Base-by-base conservation (phyloP, 2,888 invertebrate species). In the Leptopilina myrica region DNA sequence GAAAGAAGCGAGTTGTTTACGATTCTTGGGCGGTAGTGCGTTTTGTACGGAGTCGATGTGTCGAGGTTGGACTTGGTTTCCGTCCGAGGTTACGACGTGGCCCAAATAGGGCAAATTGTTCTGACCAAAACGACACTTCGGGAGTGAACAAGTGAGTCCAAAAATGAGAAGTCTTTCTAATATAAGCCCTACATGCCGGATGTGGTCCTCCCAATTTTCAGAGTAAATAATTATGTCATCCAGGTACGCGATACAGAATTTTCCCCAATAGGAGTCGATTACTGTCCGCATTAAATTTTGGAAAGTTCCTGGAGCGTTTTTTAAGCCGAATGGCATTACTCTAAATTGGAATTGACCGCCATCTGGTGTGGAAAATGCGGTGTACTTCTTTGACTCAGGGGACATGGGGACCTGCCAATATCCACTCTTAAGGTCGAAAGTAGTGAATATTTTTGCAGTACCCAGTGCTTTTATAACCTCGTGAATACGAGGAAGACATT, bases 331-430 rank as follows among this genome's bases (percentile, higher is more conserved):
- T 7, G 87, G 86, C 87, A 87, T 88, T 0, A 87, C 86, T 2
- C 81, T 78, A 73, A 88, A 89, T 66, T 88, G 86, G 77, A 84
- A 89, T 5, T 82, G 80, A 0, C 85, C 85, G 5, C 87, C 85
- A 20, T 65, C 65, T 4, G 65, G 43, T 12, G n/a, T 6, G 0
- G 43, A 40, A 14, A 65, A 43, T 0, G 43, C 65, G 2, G 65
- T 14, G 20, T 20, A 20, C 1, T 20, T 20, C 1, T 20, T 20
- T 0, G 20, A 20, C 20, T 20, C 20, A 1, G 20, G 20, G 20
- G 20, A 20, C 20, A 20, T 20, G 20, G 20, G 20, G 20, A 20
- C 20, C 20, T 20, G 20, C 20, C 20, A 20, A 20, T 20, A 20
- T 20, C 20, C 20, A 20, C 20, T 20, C 20, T 20, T 20, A 20